Base-by-base conservation (phyloP, 1,140 invertebrate species). In the Papilio dardanus region DNA sequence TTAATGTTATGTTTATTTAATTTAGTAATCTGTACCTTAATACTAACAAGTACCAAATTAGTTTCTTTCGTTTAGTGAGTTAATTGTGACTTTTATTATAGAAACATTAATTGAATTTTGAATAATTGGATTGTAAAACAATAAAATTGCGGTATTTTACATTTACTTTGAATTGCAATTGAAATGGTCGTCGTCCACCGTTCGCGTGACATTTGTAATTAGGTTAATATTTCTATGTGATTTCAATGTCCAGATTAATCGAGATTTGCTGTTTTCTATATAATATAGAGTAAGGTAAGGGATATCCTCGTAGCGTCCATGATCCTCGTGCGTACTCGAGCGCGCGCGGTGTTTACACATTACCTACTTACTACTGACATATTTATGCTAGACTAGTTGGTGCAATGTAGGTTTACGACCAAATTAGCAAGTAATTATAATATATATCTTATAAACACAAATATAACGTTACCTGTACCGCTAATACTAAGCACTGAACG, bases 391-490 rank as follows among this genome's bases (percentile, higher is more conserved):
- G 89, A 84, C 76, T 91, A 91, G 88, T 79, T 82, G 76, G 83
- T 85, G 82, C 88, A 90, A 86, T 80, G 84, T 92, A 92, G 89
- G 74, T 81, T 87, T 91, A 88, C 80, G 91, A 92, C 91, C 91
- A 92, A 92, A 76, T 86, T 92, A 92, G 87, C 82, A 69, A 74
- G 81, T 89, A 88, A 88, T 85, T 84, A 82, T 81, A 86, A 85
- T 91, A 88, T 89, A 90, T 89, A 85, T 83, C 85, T 14, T 62
- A 30, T 83, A 86, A 84, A 86, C 85, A 90, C 87, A 89, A 87
- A 89, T 86, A 83, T 85, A 74, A 88, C 69, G 79, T 84, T 78
- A 84, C 62, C 78, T 74, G 76, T 80, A 85, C 80, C 84, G 86
- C 82, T 84, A 77, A 69, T 76, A 71, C 76, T 81, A 76, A 21